Conservation (phyloP, 2,797 vertebrate genomes). For the Choloepus didactylus region DNA sequence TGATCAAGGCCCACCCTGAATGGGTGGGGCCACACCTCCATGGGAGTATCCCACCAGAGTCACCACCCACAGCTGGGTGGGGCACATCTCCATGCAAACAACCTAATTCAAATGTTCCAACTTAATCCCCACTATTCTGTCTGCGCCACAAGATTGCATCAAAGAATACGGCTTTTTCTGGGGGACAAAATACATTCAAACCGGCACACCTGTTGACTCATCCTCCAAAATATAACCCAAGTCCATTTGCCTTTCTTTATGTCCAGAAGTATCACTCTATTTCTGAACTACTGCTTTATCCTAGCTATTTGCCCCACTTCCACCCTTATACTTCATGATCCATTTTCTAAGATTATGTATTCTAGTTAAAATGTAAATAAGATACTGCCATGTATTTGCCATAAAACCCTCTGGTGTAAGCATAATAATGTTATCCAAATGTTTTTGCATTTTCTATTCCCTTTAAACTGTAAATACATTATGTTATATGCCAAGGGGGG, state of each 20-base stretch:
- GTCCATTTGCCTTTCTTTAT: neutral
- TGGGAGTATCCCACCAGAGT: too few species aligned
- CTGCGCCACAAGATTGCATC: too few species aligned
- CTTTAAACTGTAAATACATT: too few species aligned
- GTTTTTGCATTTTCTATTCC: neutral
- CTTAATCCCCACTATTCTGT: too few species aligned
- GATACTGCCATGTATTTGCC: conserved; percentile 74
- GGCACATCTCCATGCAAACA: too few species aligned
- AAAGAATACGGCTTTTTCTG: too few species aligned
- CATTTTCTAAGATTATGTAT: neutral
- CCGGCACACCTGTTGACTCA: neutral
- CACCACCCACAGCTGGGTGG: too few species aligned
- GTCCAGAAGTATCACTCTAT: neutral
- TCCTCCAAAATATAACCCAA: neutral
- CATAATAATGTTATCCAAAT: neutral
- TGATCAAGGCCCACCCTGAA: too few species aligned
- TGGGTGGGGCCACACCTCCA: too few species aligned
- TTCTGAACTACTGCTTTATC: neutral
- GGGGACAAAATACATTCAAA: too few species aligned
- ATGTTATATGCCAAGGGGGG: too few species aligned
- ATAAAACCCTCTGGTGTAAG: neutral
- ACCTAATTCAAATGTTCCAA: too few species aligned
- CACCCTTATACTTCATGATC: neutral
- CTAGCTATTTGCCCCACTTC: neutral
- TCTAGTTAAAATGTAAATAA: neutral